Base-by-base conservation (phyloP, 2,888 invertebrate genomes). In the Timema podura region DNA sequence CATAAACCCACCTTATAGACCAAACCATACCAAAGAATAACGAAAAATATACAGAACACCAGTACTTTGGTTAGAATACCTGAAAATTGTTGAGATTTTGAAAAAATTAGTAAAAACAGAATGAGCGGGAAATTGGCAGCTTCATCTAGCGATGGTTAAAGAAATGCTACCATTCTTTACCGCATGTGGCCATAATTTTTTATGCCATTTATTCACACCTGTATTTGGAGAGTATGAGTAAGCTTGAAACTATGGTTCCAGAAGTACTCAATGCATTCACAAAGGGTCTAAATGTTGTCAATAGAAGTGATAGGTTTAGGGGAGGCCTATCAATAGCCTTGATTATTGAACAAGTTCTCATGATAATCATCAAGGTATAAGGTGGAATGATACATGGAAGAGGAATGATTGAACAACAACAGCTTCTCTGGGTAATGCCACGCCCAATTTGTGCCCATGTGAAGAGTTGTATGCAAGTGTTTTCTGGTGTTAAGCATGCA, bases 321-420 rank as follows among this genome's bases (percentile, higher is more conserved):
- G 61, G 61, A 61, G 61, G 61, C 44, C 61, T 61, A 0, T 61
- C 61, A 61, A 13, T 30, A 61, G 16, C 16, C 0, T 61, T 61
- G 16, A 13, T 61, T 44, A 61, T 61, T 15, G 16, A 61, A 61
- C 61, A 13, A 30, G 61, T 61, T 61, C 61, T 61, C 61, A 16
- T 44, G 2, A 61, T 30, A 61, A 61, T 30, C 61, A 6, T 61
- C 61, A 1, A 61, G 30, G 61, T 1, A 61, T 61, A 61, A 16
- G 61, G 61, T 61, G 61, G 61, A 45, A 61, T 61, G 61, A 61
- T 16, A 61, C 61, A 61, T 61, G 61, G 61, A 6, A 61, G 61
- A 61, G 6, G 30, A 7, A 61, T 61, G 61, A 61, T 16, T 61
- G 61, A 61, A 61, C 61, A 61, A n/a, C 61, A 61, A 61, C n/a